phyloP scores from a whole-genome alignment of 2,888 invertebrate species.

The Temnothorax ravouxi region DNA sequence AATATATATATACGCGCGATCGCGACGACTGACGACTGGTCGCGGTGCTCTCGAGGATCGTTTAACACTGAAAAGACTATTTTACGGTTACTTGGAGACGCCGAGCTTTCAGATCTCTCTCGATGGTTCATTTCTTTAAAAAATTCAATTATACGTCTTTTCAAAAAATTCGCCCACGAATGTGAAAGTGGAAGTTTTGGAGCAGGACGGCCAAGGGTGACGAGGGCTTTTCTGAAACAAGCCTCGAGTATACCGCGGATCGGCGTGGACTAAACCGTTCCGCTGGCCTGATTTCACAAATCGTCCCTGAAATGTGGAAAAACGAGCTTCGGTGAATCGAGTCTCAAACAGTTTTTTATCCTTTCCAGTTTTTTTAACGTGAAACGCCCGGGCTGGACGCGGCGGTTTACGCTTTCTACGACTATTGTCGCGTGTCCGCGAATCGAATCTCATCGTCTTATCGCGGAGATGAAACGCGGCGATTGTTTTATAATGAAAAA shows the following conservation, averaged over 20 bases:
- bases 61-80: background rate
- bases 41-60: background rate
- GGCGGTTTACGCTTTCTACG: background rate
- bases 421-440: background rate
- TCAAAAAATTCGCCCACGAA: background rate
- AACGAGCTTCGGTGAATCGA: background rate
- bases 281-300: background rate
- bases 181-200: background rate
- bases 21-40: background rate
- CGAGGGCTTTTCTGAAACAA: background rate
- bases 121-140: background rate
- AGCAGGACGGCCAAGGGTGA: background rate
- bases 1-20: background rate
- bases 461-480: background rate
- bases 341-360: background rate
- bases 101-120: background rate
- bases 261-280: background rate
- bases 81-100: background rate
- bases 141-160: background rate
- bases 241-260: background rate
- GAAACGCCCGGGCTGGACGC: background rate
- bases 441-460: conserved; percentile 11
- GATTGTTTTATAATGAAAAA: conserved; percentile 16
- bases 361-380: background rate
- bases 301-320: conserved; percentile 1